Evolutionary conservation across 2,888 invertebrate genomes (phyloP).

Genomic region (Minunthozetes semirufus): DNA sequence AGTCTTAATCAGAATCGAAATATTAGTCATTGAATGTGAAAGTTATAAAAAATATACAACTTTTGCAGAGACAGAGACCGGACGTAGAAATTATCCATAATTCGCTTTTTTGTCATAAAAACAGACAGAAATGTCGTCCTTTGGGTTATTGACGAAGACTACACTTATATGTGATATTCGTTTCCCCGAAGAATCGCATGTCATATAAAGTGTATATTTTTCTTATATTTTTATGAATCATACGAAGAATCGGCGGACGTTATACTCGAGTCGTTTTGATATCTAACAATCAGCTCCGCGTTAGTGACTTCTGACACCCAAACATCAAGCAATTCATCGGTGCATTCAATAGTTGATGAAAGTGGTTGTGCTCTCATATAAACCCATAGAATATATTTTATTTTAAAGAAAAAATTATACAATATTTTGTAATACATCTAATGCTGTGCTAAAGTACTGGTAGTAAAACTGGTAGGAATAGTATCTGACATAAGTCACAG

Average conservation of each 20-base stretch:
- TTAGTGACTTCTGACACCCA: slow-evolving; percentile 25
- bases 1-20: slow-evolving; percentile 13
- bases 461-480: background rate
- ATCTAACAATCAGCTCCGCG: slow-evolving; percentile 21
- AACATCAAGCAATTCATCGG: slow-evolving; percentile 22
- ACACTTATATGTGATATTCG: background rate
- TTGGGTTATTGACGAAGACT: slow-evolving; percentile 5
- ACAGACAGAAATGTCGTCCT: slow-evolving; percentile 9
- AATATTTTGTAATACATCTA: background rate
- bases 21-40: background rate
- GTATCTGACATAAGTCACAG: background rate
- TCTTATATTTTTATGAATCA: slow-evolving; percentile 2
- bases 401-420: background rate
- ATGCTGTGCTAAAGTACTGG: background rate
- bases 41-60: background rate
- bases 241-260: slow-evolving; percentile 25
- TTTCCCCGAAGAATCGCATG: background rate
- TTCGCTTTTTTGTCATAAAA: slow-evolving; percentile 16
- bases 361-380: background rate
- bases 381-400: background rate
- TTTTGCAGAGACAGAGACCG: slow-evolving; percentile 1
- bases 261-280: slow-evolving; percentile 30
- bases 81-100: slow-evolving; percentile 30
- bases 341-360: slow-evolving; percentile 33
- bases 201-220: background rate